These are phyloP conservation scores for Glomeris marginata DNA, from an alignment of 2,888 invertebrate species.

Conservation along the genomic window DNA sequence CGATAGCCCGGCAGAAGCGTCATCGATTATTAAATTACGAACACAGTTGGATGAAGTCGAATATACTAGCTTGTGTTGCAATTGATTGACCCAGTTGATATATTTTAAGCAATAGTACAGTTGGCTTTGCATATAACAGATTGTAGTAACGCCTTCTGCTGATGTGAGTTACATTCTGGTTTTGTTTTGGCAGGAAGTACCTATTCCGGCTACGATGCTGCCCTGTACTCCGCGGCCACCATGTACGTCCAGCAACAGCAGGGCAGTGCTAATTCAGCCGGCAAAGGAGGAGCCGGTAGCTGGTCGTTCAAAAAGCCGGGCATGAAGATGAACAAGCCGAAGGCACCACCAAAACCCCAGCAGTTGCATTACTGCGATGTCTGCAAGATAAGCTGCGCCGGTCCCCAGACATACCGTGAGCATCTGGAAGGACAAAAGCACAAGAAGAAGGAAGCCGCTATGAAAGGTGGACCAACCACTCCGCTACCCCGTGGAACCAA, in stretches of 20 bases:
- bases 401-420: constrained; percentile 83
- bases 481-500: constrained; percentile 39
- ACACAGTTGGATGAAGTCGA: too few species aligned
- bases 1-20: too few species aligned
- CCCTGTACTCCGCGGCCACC: constrained; percentile 86
- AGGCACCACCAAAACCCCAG: constrained; percentile 76
- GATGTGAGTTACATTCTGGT: neutral
- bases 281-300: constrained; percentile 17
- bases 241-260: constrained; percentile 78
- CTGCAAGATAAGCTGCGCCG: constrained; percentile 95
- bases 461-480: constrained; percentile 46
- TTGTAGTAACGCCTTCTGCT: too few species aligned
- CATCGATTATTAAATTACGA: too few species aligned
- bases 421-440: constrained; percentile 98
- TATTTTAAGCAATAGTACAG: too few species aligned
- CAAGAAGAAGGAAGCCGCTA: constrained; percentile 89
- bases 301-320: constrained; percentile 20
- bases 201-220: constrained; percentile 71
- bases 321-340: constrained; percentile 46
- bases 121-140: too few species aligned
- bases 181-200: constrained; percentile 1
- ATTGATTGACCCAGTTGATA: too few species aligned
- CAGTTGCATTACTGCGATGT: constrained; percentile 97
- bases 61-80: too few species aligned
- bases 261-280: constrained; percentile 15